phyloP scores from a whole-genome alignment of 2,113 vertebrate genomes.

The Lophochroa leadbeateri region DNA sequence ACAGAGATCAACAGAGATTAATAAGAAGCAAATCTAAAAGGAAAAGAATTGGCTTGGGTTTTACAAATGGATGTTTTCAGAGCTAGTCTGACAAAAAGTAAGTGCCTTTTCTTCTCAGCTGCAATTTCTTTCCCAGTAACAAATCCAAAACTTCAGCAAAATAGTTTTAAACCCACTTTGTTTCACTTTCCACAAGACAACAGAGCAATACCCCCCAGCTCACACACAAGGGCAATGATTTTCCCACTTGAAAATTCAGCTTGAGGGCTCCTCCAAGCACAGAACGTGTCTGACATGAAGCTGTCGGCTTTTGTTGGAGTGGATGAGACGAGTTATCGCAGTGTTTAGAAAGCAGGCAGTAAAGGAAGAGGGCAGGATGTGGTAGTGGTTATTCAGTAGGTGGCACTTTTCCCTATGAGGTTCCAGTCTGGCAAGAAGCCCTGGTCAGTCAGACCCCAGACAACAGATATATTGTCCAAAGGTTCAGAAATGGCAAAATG shows the following conservation, averaged over 20 bases:
- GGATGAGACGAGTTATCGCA: not conserved
- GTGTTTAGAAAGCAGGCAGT: not conserved
- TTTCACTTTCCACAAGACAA: not conserved
- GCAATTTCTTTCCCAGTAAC: not conserved
- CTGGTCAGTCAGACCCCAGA: not conserved
- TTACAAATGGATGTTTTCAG: not conserved
- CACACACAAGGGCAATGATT: not conserved
- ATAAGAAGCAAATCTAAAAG: not conserved
- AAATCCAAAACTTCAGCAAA: not conserved
- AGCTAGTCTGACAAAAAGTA: not conserved
- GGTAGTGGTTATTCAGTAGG: not conserved
- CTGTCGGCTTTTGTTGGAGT: not conserved
- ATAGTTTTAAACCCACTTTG: not conserved
- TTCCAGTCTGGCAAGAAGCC: not conserved
- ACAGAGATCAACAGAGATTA: not conserved
- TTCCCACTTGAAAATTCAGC: not conserved
- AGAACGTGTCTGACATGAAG: not conserved
- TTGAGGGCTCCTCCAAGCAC: not conserved
- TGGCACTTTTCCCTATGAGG: not conserved
- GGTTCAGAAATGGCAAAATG: conserved; percentile 2
- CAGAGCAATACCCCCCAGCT: not conserved
- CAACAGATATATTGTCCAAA: not conserved
- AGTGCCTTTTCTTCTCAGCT: not conserved
- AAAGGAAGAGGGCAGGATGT: not conserved
- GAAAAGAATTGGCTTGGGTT: not conserved